Percentiles rank a stretch among this genome's conserved stretches.
Conservation (phyloP, 2,113 vertebrate genomes). For the Ctenomys sociabilis region DNA sequence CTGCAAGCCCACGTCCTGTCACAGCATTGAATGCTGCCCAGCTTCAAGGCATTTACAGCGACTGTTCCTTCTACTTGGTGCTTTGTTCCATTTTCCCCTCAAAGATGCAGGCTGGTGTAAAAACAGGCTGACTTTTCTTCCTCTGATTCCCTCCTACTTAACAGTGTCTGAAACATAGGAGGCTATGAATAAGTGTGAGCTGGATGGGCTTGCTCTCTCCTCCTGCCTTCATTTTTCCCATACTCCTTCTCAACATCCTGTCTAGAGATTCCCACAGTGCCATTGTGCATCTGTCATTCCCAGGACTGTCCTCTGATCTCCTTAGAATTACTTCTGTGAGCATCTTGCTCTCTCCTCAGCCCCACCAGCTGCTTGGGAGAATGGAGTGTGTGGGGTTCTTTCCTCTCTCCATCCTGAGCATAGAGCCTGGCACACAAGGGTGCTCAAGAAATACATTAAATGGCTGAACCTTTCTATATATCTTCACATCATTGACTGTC, state of each 20-base stretch:
- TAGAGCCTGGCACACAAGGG: neutral
- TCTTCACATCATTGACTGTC: neutral
- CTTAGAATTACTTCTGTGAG: neutral
- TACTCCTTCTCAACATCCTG: neutral
- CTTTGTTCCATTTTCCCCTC: neutral
- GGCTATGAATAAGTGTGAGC: neutral
- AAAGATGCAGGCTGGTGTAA: neutral
- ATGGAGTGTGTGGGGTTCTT: neutral
- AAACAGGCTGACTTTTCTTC: neutral
- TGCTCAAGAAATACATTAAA: neutral
- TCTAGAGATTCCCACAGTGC: neutral
- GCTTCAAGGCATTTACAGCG: neutral
- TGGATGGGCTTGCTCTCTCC: neutral
- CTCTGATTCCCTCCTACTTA: neutral
- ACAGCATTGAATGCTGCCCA: rapidly evolving
- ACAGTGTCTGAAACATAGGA: neutral
- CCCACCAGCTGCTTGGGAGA: neutral
- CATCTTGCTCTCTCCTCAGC: neutral
- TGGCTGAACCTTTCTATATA: neutral
- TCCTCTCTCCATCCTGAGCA: neutral
- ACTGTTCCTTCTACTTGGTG: neutral
- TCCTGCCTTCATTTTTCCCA: neutral
- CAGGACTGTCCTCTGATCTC: neutral
- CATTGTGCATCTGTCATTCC: neutral
- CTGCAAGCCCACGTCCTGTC: neutral